phyloP scores from a whole-genome alignment of 2,888 invertebrate genomes.

The Drosophila demipolita region DNA sequence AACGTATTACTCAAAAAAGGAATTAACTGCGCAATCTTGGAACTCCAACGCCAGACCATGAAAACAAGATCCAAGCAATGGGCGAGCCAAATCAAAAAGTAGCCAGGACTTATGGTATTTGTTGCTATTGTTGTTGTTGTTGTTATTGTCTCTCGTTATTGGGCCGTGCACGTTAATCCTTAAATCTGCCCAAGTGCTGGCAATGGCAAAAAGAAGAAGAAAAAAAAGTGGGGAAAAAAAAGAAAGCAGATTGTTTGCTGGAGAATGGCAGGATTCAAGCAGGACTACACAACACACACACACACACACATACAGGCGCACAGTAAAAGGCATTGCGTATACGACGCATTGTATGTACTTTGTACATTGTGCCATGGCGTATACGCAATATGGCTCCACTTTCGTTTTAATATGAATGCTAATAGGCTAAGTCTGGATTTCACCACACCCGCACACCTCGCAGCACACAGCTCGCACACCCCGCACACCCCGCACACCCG shows the following conservation, averaged over 20 bases:
- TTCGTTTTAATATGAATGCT: conserved; percentile 81
- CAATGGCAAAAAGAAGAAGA: conserved; percentile 12
- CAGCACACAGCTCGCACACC: background rate
- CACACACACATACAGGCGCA: conserved; percentile 28
- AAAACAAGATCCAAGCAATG: conserved; percentile 26
- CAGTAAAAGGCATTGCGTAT: conserved; percentile 57
- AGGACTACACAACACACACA: conserved; percentile 8
- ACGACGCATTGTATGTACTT: conserved; percentile 48
- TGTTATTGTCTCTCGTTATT: conserved; percentile 48
- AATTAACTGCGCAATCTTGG: conserved; percentile 61
- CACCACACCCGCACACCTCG: conserved; percentile 32
- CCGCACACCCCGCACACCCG: background rate
- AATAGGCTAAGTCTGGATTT: conserved; percentile 81
- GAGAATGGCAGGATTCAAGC: conserved; percentile 8
- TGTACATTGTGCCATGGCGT: conserved; percentile 51
- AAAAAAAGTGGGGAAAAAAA: background rate
- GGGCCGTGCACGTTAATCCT: conserved; percentile 79
- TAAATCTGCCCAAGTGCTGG: conserved; percentile 79
- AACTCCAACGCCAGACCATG: background rate
- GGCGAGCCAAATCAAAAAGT: conserved; percentile 67
- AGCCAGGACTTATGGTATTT: conserved; percentile 66
- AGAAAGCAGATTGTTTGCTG: conserved; percentile 70
- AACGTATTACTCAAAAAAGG: conserved; percentile 80
- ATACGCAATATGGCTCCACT: conserved; percentile 81
- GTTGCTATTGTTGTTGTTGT: conserved; percentile 22